These are phyloP conservation scores for Sus cebifrons DNA, from an alignment of 2,797 vertebrate genomes.

Conservation along the genomic window DNA sequence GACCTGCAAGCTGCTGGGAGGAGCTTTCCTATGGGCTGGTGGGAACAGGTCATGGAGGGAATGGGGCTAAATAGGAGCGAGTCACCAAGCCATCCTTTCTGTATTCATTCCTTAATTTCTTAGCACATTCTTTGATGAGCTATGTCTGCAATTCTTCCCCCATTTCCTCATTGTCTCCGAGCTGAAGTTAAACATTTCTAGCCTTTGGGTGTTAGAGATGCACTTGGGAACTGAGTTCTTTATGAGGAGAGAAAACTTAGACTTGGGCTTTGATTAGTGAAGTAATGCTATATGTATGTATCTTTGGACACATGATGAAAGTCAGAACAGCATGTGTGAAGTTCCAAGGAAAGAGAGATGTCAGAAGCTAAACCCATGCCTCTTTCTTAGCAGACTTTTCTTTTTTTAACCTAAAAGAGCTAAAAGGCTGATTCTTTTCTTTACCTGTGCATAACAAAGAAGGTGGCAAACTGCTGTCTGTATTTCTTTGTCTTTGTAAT, in stretches of 20 bases:
- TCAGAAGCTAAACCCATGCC: constrained; percentile 16
- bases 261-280: constrained; percentile 42
- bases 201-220: background rate
- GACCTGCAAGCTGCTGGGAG: background rate
- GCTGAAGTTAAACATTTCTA: constrained; percentile 18
- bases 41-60: background rate
- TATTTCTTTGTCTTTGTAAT: constrained; percentile 28
- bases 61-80: rapidly evolving
- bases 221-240: background rate
- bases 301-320: background rate
- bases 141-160: constrained; percentile 4
- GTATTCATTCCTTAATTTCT: background rate
- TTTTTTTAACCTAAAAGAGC: constrained; percentile 67
- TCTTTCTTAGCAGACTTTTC: constrained; percentile 63
- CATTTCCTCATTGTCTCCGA: background rate
- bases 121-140: background rate
- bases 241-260: background rate
- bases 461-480: background rate
- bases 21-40: background rate
- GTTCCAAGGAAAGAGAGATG: constrained; percentile 30
- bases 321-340: background rate
- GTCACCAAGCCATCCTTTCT: background rate
- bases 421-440: constrained; percentile 56
- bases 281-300: background rate
- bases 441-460: constrained; percentile 29